Evolutionary conservation across 2,888 invertebrate genomes (phyloP).

Genomic region (Diloba caeruleocephala): DNA sequence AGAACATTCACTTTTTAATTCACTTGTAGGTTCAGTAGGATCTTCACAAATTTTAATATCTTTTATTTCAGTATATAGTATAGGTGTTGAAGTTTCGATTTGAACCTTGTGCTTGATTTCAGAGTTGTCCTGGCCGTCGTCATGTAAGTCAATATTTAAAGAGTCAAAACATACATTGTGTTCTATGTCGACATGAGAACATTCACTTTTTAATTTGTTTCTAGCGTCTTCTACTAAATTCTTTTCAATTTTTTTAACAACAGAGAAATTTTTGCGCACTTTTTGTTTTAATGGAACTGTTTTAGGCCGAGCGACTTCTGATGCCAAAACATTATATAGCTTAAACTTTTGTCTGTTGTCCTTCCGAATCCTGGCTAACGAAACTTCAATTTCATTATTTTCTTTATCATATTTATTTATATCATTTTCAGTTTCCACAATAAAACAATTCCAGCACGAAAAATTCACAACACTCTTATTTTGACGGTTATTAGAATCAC

Average conservation of each 20-base stretch:
- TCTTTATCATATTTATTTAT: constrained; percentile 62
- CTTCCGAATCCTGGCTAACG: constrained; percentile 71
- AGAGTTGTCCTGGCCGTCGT: constrained; percentile 2
- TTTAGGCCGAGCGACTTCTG: constrained; percentile 77
- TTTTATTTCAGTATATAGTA: constrained; percentile 35
- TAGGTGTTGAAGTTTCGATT: constrained; percentile 69
- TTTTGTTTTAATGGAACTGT: constrained; percentile 77
- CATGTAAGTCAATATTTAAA: neutral
- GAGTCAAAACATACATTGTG: constrained; percentile 2
- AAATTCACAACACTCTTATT: constrained; percentile 62
- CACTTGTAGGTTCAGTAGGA: too few species aligned
- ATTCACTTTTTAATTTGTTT: constrained; percentile 17
- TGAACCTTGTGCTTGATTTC: constrained; percentile 60
- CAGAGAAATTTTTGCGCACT: constrained; percentile 73
- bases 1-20: constrained; percentile 7
- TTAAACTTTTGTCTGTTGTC: constrained; percentile 73
- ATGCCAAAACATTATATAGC: constrained; percentile 76
- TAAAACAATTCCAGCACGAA: constrained; percentile 82
- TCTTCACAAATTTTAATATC: too few species aligned
- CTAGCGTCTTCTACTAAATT: constrained; percentile 59
- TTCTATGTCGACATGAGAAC: constrained; percentile 8
- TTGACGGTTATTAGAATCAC: constrained; percentile 48
- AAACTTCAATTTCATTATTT: constrained; percentile 59
- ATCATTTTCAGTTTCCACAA: constrained; percentile 60
- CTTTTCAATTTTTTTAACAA: constrained; percentile 75